phyloP scores from a whole-genome alignment of 2,113 vertebrate species.

The Mobula birostris region DNA sequence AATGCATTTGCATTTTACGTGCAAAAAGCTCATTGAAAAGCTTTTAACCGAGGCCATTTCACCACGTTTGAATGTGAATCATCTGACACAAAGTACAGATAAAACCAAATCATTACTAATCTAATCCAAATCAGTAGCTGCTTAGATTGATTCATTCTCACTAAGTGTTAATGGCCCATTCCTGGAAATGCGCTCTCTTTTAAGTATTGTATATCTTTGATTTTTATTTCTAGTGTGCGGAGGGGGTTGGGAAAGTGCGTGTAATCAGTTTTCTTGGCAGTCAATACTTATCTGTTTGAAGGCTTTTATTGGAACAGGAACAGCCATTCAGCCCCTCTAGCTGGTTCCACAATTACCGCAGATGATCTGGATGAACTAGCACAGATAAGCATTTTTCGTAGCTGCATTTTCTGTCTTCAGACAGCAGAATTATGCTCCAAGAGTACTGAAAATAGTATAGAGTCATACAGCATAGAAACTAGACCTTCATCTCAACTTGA shows the following conservation, averaged over 20 bases:
- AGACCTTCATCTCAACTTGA: no score
- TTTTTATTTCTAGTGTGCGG: neutral
- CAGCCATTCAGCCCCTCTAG: neutral
- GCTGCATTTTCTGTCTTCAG: neutral
- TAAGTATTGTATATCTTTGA: neutral
- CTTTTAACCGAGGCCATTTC: neutral
- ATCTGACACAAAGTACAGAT: conserved; percentile 4
- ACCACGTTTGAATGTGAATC: neutral
- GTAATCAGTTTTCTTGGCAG: neutral
- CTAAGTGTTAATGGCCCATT: conserved; percentile 20
- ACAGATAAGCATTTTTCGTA: neutral
- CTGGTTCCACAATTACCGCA: no score
- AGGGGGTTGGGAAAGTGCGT: neutral
- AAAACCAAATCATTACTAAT: conserved; percentile 19
- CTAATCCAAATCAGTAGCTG: neutral
- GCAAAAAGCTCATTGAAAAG: conserved; percentile 19
- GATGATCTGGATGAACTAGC: neutral
- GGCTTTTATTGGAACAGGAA: neutral
- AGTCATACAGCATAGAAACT: no score
- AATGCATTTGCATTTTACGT: conserved; percentile 15
- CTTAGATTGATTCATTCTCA: neutral
- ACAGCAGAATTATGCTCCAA: neutral
- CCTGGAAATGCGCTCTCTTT: conserved; percentile 2
- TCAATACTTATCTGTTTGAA: neutral
- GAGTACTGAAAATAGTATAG: no score